These are phyloP conservation scores for Drosophila willistoni DNA, from an alignment of 1,140 invertebrate species.

Conservation along the genomic window DNA sequence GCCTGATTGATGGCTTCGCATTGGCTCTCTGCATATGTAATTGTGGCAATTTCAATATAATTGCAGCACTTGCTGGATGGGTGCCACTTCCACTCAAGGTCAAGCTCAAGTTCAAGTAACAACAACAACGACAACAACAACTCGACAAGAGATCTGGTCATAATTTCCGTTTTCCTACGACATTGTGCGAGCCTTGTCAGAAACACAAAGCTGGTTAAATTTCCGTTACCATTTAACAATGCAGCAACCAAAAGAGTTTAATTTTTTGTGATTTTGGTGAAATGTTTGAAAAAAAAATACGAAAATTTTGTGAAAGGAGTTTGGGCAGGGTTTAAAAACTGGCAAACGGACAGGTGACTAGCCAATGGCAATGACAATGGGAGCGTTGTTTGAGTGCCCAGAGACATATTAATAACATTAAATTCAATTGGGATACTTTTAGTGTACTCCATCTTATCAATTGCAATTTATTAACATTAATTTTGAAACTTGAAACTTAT, in stretches of 20 bases:
- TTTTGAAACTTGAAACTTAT: background rate
- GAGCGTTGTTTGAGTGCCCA: conserved; percentile 31
- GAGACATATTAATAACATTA: background rate
- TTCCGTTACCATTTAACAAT: conserved; percentile 59
- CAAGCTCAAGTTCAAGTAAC: conserved; percentile 78
- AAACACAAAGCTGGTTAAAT: conserved; percentile 33
- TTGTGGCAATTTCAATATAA: conserved; percentile 42
- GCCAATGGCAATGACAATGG: conserved; percentile 40
- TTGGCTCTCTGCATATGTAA: conserved; percentile 37
- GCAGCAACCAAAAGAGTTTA: background rate
- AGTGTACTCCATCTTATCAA: background rate
- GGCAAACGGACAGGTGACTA: conserved; percentile 27
- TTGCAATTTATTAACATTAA: background rate
- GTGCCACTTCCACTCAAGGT: conserved; percentile 57
- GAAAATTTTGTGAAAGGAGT: conserved; percentile 63
- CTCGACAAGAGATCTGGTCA: conserved; percentile 16
- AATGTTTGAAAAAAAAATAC: conserved; percentile 15
- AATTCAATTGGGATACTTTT: conserved; percentile 18
- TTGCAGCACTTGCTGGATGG: conserved; percentile 27
- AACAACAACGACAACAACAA: conserved; percentile 54
- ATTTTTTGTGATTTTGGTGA: conserved; percentile 35
- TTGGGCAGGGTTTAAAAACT: conserved; percentile 23
- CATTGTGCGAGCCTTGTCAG: conserved; percentile 13
- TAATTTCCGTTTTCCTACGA: conserved; percentile 65
- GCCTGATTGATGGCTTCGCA: conserved; percentile 43